These are phyloP conservation scores for Benthosema pterotum DNA, from an alignment of 2,797 vertebrate genomes.

Conservation along the genomic window DNA sequence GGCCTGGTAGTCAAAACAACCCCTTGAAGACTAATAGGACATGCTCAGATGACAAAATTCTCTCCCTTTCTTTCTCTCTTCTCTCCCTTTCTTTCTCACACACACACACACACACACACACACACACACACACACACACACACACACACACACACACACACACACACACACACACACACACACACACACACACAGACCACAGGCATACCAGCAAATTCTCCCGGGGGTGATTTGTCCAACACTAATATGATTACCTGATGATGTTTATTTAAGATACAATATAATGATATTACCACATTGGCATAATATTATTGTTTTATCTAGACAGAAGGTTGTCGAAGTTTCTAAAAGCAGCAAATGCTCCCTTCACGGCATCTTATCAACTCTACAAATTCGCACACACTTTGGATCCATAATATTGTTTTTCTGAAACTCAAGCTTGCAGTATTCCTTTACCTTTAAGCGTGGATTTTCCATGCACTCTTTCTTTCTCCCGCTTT, in stretches of 20 bases:
- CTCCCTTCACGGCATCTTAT: conserved; percentile 44
- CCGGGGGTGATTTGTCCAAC: conserved; percentile 67
- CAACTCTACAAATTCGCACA: conserved; percentile 36
- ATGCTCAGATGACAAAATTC: conserved; percentile 63
- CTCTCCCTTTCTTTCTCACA: conserved; percentile 20
- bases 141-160: conserved; percentile 4
- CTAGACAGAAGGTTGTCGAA: conserved; percentile 29
- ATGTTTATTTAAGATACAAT: conserved; percentile 67
- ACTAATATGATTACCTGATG: conserved; percentile 74
- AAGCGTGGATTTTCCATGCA: conserved; percentile 67
- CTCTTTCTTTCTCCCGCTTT: conserved; percentile 53
- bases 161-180: conserved; percentile 4
- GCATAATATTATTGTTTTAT: conserved; percentile 56
- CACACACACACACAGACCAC: conserved; percentile 20
- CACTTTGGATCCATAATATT: conserved; percentile 23
- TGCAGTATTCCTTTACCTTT: conserved; percentile 52
- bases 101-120: neutral
- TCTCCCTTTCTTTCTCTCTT: conserved; percentile 25
- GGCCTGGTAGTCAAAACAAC: conserved; percentile 75
- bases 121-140: conserved; percentile 2
- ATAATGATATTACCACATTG: conserved; percentile 59
- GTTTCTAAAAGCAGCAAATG: conserved; percentile 25
- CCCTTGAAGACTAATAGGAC: conserved; percentile 68
- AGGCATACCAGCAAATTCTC: conserved; percentile 56
- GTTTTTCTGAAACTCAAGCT: conserved; percentile 50